Evolutionary conservation across 2,888 invertebrate species (phyloP).

Genomic region (Dyspetes luteomarginatus): DNA sequence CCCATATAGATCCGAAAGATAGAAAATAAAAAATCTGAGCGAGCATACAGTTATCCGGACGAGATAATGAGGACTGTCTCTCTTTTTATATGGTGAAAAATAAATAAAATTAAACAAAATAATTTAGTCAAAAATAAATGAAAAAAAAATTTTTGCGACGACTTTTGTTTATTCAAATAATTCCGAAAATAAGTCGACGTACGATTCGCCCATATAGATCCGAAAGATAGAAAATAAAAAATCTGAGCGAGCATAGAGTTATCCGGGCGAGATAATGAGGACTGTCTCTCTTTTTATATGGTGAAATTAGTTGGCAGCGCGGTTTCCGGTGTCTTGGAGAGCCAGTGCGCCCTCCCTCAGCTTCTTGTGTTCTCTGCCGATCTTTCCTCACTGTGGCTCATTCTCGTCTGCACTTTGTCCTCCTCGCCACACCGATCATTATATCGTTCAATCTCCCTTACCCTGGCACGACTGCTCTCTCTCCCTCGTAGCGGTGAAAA

Average conservation of each 20-base stretch:
- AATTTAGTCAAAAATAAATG: no score
- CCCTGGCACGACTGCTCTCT: not conserved
- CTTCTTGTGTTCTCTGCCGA: slow-evolving; percentile 7
- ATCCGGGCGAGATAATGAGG: slow-evolving; percentile 10
- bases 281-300: slow-evolving; percentile 77
- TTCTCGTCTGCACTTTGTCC: slow-evolving; percentile 1
- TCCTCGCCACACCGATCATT: slow-evolving; percentile 74
- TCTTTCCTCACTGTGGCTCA: not conserved
- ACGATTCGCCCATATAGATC: no score
- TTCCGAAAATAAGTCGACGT: no score
- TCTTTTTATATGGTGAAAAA: slow-evolving; percentile 77
- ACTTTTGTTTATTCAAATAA: no score
- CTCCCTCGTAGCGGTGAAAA: not conserved
- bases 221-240: no score
- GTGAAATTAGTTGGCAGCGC: slow-evolving; percentile 77
- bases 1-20: no score
- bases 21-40: no score
- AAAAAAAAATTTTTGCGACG: no score
- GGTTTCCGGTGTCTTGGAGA: slow-evolving; percentile 76
- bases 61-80: slow-evolving; percentile 65
- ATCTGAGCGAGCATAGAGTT: no score
- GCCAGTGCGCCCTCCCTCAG: slow-evolving; percentile 13
- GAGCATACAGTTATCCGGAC: not conserved
- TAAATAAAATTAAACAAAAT: no score
- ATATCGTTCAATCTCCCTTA: slow-evolving; percentile 52